Evolutionary conservation across 1,140 invertebrate species (phyloP), one percentile per base, ranked within the genome.

Genomic region (Hesperophylax magnus): DNA sequence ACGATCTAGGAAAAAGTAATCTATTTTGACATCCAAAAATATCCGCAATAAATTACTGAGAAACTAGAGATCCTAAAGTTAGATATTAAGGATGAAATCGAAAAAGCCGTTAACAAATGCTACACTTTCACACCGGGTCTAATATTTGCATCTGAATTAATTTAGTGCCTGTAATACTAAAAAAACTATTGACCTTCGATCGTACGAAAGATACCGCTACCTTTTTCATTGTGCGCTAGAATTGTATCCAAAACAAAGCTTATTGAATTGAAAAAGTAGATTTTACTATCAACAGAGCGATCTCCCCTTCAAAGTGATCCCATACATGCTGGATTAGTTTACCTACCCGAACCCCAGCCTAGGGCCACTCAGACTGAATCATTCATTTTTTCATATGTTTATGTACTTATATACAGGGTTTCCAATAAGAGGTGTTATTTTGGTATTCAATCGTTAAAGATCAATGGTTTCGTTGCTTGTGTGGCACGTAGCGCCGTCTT

Each of bases 191-290:
- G 39, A 47, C 39, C 39, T 47, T 47, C 39, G 39, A 47, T 47
- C 39, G 39, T 47, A 47, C 9, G 39, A 47, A 22, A 20, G 58
- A 61, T 24, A 24, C 24, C 58, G 58, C 17, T 61, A 61, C 18
- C 58, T 61, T 27, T n/a, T 27, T 67, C 11, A 67, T 31, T 17
- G 11, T 67, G 27, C 31, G 6, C 63, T 6, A 61, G 58, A 67
- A 67, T 34, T 67, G 63, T 67, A 31, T 27, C 63, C 63, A 67
- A 67, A 67, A 67, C 63, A 67, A 67, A 67, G n/a, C 22, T 67
- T 67, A 67, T 67, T 67, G 63, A 67, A 67, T 67, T 67, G 22
- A 67, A 67, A 67, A 67, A 67, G 11, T 67, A 27, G 27, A 67
- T 67, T 67, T 67, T 58, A 11, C 39, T 67, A 67, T 67, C 63